These are phyloP conservation scores for Lithosia quadra DNA, from an alignment of 2,888 invertebrate genomes.

Conservation along the genomic window DNA sequence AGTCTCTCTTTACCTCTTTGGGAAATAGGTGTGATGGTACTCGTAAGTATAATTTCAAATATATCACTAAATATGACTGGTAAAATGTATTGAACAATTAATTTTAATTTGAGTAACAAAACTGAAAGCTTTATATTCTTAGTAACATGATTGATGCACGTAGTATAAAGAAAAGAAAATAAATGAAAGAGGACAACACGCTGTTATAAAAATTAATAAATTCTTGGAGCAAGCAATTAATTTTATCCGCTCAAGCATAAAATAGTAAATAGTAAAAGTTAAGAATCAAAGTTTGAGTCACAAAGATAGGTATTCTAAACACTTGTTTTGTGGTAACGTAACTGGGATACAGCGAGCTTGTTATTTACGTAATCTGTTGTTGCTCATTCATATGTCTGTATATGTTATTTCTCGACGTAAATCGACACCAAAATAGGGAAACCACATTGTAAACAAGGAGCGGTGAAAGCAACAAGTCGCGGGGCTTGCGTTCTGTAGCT, in stretches of 20 bases:
- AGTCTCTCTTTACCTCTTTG: too few relatives aligned
- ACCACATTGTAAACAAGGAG: constrained; percentile 69
- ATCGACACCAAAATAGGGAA: constrained; percentile 62
- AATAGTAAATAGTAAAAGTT: not conserved
- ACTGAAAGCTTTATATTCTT: too few relatives aligned
- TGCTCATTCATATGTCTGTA: constrained; percentile 53
- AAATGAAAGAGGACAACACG: too few relatives aligned
- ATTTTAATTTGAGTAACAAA: too few relatives aligned
- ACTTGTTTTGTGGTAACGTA: constrained; percentile 49
- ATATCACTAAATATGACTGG: too few relatives aligned
- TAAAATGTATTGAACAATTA: too few relatives aligned
- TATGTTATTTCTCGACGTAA: constrained; percentile 57
- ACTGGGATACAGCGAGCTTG: constrained; percentile 33
- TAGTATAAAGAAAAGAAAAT: too few relatives aligned
- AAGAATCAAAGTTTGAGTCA: not conserved
- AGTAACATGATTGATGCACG: too few relatives aligned
- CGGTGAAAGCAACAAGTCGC: constrained; percentile 77
- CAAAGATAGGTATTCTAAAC: constrained; percentile 43
- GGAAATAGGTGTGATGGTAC: too few relatives aligned
- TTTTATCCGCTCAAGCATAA: too few relatives aligned
- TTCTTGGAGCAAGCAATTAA: constrained; percentile 38
- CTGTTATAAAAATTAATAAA: constrained; percentile 15
- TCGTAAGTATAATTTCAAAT: too few relatives aligned
- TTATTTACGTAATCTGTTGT: constrained; percentile 55
- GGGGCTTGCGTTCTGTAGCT: constrained; percentile 47